phyloP scores from a whole-genome alignment of 2,797 vertebrate genomes.

The Malurus splendens region DNA sequence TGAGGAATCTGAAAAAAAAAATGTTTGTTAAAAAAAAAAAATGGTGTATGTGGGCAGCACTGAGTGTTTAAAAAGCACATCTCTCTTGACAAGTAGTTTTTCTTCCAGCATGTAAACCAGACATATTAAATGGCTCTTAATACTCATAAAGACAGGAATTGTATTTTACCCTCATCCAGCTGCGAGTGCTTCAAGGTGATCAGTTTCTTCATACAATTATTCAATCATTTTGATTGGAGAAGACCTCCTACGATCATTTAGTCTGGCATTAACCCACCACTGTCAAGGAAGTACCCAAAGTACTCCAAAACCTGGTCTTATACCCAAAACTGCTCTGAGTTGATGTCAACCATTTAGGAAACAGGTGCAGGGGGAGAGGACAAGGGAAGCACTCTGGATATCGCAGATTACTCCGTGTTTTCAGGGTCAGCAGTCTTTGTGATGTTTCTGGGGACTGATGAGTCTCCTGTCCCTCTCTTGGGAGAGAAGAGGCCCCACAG shows the following conservation, averaged over 20 bases:
- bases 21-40: background rate
- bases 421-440: background rate
- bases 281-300: background rate
- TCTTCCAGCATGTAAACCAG: background rate
- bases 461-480: background rate
- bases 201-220: background rate
- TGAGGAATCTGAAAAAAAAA: background rate
- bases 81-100: background rate
- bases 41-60: rapidly evolving
- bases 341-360: background rate
- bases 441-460: background rate
- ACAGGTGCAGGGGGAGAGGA: background rate
- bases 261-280: background rate
- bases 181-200: rapidly evolving
- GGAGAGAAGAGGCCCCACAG: rapidly evolving
- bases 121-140: background rate
- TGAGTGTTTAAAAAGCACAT: background rate
- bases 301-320: background rate
- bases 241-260: background rate
- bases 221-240: background rate
- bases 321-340: background rate
- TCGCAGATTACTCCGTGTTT: background rate
- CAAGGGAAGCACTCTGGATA: background rate
- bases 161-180: background rate
- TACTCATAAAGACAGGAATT: background rate